These are phyloP conservation scores for Rhamnusium bicolor DNA, from an alignment of 2,888 invertebrate species.

Conservation along the genomic window DNA sequence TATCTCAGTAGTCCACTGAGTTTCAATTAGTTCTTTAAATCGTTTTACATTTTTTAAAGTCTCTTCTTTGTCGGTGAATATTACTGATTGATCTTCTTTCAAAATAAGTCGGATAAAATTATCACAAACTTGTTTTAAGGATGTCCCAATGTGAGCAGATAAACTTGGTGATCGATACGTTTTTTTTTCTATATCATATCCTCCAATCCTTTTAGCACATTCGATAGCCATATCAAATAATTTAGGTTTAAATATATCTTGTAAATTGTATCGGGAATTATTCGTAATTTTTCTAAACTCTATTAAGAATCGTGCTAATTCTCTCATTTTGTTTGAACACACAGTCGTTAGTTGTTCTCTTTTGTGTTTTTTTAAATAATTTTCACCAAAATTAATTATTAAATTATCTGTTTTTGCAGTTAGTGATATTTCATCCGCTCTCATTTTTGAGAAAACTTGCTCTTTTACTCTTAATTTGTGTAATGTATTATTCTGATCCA, in stretches of 20 bases:
- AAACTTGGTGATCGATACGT: slow-evolving; percentile 17
- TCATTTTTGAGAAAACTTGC: slow-evolving; percentile 28
- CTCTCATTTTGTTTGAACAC: slow-evolving; percentile 23
- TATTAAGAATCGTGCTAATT: slow-evolving; percentile 39
- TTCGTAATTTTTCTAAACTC: slow-evolving; percentile 36
- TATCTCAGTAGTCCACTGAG: slow-evolving; percentile 38
- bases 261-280: background rate
- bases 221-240: slow-evolving; percentile 11
- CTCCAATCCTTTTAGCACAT: slow-evolving; percentile 6
- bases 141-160: slow-evolving; percentile 24
- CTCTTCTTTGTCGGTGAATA: slow-evolving; percentile 6
- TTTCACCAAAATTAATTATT: slow-evolving; percentile 38
- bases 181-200: slow-evolving; percentile 22
- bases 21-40: slow-evolving; percentile 30
- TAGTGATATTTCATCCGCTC: slow-evolving; percentile 2
- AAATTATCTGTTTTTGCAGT: slow-evolving; percentile 32
- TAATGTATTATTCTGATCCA: slow-evolving; percentile 4
- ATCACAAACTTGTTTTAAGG: slow-evolving; percentile 34
- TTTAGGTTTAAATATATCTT: slow-evolving; percentile 3
- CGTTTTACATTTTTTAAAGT: slow-evolving; percentile 21
- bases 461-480: background rate
- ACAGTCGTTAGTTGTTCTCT: slow-evolving; percentile 34
- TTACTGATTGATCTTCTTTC: slow-evolving; percentile 27
- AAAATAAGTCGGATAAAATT: slow-evolving; percentile 25
- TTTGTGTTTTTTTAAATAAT: slow-evolving; percentile 43